These are phyloP conservation scores for Drosophila mettleri DNA, from an alignment of 2,888 invertebrate species.

Conservation along the genomic window DNA sequence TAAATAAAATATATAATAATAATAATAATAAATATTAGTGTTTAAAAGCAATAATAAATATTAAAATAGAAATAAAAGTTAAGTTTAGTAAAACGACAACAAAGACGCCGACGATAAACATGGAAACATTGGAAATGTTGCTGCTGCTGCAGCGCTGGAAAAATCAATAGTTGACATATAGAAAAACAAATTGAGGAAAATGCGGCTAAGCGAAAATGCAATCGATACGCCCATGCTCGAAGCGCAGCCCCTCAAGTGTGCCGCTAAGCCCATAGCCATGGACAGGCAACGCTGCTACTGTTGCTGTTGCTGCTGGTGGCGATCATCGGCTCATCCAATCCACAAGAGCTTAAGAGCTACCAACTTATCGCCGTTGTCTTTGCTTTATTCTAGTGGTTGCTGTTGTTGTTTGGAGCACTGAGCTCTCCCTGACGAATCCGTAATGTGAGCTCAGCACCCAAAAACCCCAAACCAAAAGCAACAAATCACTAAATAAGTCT, in stretches of 20 bases:
- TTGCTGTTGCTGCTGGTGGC: conserved; percentile 36
- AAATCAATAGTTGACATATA: conserved; percentile 63
- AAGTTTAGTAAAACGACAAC: conserved; percentile 21
- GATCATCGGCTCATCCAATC: conserved; percentile 32
- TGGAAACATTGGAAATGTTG: neutral
- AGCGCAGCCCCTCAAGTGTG: conserved; percentile 62
- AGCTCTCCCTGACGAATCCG: neutral
- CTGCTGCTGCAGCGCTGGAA: conserved; percentile 40
- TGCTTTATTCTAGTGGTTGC: conserved; percentile 62
- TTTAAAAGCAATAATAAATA: neutral
- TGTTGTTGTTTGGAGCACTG: conserved; percentile 38
- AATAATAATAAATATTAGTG: conserved; percentile 18
- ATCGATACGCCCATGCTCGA: conserved; percentile 36
- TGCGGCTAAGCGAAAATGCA: conserved; percentile 28
- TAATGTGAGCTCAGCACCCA: conserved; percentile 36
- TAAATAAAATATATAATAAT: conserved; percentile 25
- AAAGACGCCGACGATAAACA: neutral
- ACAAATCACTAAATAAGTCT: conserved; percentile 86
- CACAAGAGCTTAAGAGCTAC: conserved; percentile 39
- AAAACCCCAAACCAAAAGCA: conserved; percentile 63
- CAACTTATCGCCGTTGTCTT: conserved; percentile 17
- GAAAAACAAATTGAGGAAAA: conserved; percentile 28
- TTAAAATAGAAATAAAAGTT: conserved; percentile 5
- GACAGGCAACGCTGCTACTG: conserved; percentile 15
- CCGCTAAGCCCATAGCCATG: conserved; percentile 33